phyloP scores from a whole-genome alignment of 2,113 vertebrate genomes.

The Sander vitreus region DNA sequence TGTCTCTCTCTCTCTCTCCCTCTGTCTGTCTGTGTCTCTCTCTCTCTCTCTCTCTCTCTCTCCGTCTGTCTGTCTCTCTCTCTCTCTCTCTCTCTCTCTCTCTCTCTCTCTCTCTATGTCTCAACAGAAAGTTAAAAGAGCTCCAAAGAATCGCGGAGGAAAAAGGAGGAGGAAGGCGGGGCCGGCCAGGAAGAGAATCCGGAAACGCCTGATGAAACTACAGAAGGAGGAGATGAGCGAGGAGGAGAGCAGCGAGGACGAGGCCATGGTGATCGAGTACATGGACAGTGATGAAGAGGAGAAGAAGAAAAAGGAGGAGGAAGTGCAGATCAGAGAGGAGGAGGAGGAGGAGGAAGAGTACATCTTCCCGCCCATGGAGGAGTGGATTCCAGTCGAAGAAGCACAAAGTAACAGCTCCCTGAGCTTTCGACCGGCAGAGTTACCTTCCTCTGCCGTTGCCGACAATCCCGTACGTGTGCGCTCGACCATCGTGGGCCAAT shows the following conservation, averaged over 20 bases:
- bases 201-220: constrained; percentile 4
- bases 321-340: neutral
- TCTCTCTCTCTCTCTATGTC: too few relatives aligned
- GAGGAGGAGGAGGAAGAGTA: neutral
- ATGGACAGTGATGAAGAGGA: constrained; percentile 67
- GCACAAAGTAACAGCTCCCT: neutral
- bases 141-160: rapidly evolving
- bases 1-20: neutral
- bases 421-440: constrained; percentile 26
- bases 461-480: neutral
- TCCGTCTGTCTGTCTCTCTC: too few relatives aligned
- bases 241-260: constrained; percentile 19
- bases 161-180: neutral
- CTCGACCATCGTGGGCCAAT: constrained; percentile 63
- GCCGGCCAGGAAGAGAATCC: neutral
- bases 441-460: neutral
- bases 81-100: too few relatives aligned
- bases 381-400: constrained; percentile 85
- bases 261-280: constrained; percentile 55
- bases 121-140: neutral
- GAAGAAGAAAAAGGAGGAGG: neutral
- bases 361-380: constrained; percentile 74
- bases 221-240: constrained; percentile 29
- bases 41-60: neutral
- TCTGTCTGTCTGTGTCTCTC: neutral